Conservation (phyloP, 2,888 invertebrate species). For the Coleophora flavipennella region DNA sequence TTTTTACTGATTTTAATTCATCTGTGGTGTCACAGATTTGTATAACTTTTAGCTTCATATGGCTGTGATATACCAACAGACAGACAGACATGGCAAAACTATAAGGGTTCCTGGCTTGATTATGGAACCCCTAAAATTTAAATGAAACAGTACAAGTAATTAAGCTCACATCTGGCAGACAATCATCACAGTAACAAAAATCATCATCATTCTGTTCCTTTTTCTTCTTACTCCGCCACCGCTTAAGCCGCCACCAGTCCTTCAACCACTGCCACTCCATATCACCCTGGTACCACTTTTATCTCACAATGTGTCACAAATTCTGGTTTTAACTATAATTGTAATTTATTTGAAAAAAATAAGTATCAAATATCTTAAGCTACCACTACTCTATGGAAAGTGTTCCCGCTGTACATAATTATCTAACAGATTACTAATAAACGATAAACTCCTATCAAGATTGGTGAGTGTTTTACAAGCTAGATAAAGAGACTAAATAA, state of each 20-base stretch:
- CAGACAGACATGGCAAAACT: too few species aligned
- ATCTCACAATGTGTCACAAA: constrained; percentile 1
- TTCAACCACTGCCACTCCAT: constrained; percentile 88
- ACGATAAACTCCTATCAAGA: constrained; percentile 12
- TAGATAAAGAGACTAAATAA: constrained; percentile 46
- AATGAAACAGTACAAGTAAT: too few species aligned
- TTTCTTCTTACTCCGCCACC: constrained; percentile 74
- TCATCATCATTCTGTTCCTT: constrained; percentile 73
- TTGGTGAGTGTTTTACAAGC: too few species aligned
- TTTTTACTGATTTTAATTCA: too few species aligned
- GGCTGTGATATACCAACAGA: too few species aligned
- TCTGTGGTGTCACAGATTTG: too few species aligned
- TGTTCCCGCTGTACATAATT: constrained; percentile 30
- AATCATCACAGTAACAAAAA: constrained; percentile 85
- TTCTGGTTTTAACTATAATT: too few species aligned
- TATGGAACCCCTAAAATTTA: too few species aligned
- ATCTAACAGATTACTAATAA: constrained; percentile 28
- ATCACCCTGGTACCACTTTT: constrained; percentile 31
- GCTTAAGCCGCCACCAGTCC: constrained; percentile 86
- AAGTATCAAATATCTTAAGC: background rate
- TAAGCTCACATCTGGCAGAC: constrained; percentile 70
- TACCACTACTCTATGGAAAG: constrained; percentile 14
- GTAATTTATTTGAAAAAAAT: too few species aligned
- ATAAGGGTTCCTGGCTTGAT: too few species aligned
- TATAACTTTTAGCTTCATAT: too few species aligned